Evolutionary conservation across 2,888 invertebrate species (phyloP).

Genomic region (Dyspetes luteomarginatus): DNA sequence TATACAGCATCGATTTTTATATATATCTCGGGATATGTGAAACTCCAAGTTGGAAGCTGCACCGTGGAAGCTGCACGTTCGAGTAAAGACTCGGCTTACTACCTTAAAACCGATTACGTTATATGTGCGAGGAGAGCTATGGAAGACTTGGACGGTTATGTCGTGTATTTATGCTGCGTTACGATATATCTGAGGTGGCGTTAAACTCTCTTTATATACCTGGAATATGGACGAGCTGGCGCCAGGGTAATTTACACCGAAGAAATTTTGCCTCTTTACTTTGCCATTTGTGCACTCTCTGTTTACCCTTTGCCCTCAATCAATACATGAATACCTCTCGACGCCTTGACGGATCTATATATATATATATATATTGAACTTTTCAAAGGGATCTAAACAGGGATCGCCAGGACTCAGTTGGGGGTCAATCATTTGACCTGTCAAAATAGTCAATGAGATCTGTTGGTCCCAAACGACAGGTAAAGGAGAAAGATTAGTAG

Average conservation of each 20-base stretch:
- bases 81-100: conserved; percentile 51
- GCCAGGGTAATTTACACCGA: conserved; percentile 59
- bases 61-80: conserved; percentile 53
- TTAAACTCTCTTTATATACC: background rate
- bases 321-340: conserved; percentile 11
- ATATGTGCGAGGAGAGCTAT: conserved; percentile 10
- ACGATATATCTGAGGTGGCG: too few relatives aligned
- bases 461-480: conserved; percentile 24
- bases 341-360: conserved; percentile 19
- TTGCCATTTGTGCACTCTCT: conserved; percentile 42
- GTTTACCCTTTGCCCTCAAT: conserved; percentile 56
- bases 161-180: background rate
- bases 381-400: background rate
- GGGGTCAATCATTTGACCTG: background rate
- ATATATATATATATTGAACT: background rate
- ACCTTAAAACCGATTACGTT: conserved; percentile 60
- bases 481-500: conserved; percentile 32
- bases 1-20: conserved; percentile 30
- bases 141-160: background rate
- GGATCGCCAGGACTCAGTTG: conserved; percentile 36
- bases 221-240: conserved; percentile 38
- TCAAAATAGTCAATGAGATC: conserved; percentile 25
- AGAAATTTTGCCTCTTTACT: conserved; percentile 20
- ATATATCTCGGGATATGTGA: conserved; percentile 24
- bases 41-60: conserved; percentile 54